These are phyloP conservation scores for Spatulosminthurus flaviceps DNA, from an alignment of 2,888 invertebrate species.

Conservation along the genomic window DNA sequence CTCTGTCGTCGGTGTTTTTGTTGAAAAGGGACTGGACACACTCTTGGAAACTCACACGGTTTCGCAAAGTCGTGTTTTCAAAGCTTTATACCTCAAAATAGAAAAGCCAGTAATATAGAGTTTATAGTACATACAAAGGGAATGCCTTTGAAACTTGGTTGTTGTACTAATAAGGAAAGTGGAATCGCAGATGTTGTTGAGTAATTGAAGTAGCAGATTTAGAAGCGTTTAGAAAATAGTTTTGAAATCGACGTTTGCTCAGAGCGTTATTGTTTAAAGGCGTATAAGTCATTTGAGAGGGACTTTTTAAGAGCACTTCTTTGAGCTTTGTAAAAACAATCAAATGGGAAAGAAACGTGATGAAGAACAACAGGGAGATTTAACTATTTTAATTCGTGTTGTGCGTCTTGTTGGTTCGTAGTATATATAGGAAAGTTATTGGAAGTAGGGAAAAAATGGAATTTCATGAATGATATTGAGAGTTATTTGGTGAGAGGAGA, in stretches of 20 bases:
- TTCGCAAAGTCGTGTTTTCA: no score
- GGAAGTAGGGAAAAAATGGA: not conserved
- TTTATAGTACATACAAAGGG: no score
- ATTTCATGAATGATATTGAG: not conserved
- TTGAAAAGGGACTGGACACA: no score
- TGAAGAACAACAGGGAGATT: not conserved
- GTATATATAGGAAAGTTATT: not conserved
- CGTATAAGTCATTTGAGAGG: not conserved
- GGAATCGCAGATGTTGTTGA: not conserved
- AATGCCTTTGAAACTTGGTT: no score
- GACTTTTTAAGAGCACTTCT: not conserved
- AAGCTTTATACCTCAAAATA: no score
- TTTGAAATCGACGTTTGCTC: not conserved
- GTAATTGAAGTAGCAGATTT: conserved; percentile 13
- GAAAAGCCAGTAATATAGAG: no score
- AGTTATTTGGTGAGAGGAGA: not conserved
- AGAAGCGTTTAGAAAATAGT: conserved; percentile 8
- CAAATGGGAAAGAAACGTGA: not conserved
- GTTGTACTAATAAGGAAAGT: not conserved
- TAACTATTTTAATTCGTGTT: not conserved
- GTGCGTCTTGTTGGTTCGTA: not conserved
- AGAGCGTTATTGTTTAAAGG: conserved; percentile 1
- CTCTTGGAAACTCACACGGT: no score
- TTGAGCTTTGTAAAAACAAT: not conserved
- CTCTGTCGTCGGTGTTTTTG: no score